Evolutionary conservation across 2,113 vertebrate genomes (phyloP).

Genomic region (Siniperca chuatsi): DNA sequence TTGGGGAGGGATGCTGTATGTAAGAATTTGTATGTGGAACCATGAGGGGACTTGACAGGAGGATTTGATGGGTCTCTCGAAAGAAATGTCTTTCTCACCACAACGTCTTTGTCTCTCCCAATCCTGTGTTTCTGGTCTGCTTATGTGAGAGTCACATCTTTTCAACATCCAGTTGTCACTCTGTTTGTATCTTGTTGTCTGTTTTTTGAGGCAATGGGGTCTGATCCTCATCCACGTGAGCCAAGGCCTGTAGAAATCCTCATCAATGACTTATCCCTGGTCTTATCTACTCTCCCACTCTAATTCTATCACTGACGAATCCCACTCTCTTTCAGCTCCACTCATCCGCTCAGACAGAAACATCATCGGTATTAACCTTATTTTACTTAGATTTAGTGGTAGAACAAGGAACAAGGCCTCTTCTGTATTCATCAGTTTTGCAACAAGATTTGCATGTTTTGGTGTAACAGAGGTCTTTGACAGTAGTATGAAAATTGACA

Average conservation of each 20-base stretch:
- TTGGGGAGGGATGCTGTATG: conserved; percentile 22
- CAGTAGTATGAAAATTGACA: not conserved
- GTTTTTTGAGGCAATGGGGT: not conserved
- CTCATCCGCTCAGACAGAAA: not conserved
- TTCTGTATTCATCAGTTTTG: not conserved
- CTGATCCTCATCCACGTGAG: conserved; percentile 25
- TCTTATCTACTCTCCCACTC: conserved; percentile 25
- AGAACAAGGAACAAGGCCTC: not conserved
- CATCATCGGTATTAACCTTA: not conserved
- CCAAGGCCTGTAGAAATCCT: conserved; percentile 35
- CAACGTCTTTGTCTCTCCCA: not conserved
- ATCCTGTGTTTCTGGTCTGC: not conserved
- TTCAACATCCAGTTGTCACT: not conserved
- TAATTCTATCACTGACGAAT: conserved; percentile 36
- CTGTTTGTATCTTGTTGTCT: not conserved
- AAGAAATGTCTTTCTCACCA: conserved; percentile 10
- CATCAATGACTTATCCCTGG: conserved; percentile 39
- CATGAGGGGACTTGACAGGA: not conserved
- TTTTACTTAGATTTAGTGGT: not conserved
- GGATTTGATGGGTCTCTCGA: not conserved
- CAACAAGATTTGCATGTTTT: conserved; percentile 2
- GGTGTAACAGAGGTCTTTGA: not conserved
- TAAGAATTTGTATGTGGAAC: conserved; percentile 49
- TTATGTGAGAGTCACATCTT: not conserved
- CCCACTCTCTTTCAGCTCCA: conserved; percentile 19